Conservation (phyloP, 2,797 vertebrate genomes). For the Melanotaenia trifasciata region DNA sequence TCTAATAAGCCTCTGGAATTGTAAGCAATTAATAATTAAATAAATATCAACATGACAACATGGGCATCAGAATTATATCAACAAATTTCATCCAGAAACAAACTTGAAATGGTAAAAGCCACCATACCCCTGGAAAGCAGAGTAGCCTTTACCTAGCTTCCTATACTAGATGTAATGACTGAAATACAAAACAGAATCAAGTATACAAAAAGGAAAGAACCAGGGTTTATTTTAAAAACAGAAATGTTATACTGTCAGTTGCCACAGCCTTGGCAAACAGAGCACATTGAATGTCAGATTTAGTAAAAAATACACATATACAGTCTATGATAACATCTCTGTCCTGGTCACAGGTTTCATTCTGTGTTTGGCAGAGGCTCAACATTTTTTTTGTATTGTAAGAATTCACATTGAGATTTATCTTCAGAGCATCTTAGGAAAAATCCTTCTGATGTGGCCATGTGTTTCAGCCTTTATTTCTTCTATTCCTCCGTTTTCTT, state of each 20-base stretch:
- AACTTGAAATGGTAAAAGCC: neutral
- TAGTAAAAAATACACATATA: slow-evolving; percentile 23
- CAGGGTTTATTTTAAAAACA: slow-evolving; percentile 73
- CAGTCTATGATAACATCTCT: slow-evolving; percentile 14
- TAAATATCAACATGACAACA: too few species aligned
- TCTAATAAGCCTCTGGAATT: too few species aligned
- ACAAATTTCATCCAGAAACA: too few species aligned
- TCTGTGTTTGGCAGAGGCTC: slow-evolving; percentile 3
- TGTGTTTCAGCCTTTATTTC: neutral
- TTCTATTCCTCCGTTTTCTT: slow-evolving; percentile 7
- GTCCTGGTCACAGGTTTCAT: slow-evolving; percentile 12
- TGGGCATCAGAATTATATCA: too few species aligned
- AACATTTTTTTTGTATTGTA: neutral
- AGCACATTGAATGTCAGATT: slow-evolving; percentile 23
- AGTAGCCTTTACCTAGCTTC: neutral
- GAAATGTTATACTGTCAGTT: slow-evolving; percentile 20
- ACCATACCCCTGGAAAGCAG: neutral
- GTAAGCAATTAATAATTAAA: too few species aligned
- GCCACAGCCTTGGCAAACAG: slow-evolving; percentile 30
- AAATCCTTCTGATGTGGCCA: neutral
- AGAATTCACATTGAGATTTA: slow-evolving; percentile 42
- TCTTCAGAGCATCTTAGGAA: neutral
- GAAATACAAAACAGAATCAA: slow-evolving; percentile 23
- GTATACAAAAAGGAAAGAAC: slow-evolving; percentile 59
- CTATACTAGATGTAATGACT: neutral